Conservation (phyloP, 2,888 invertebrate species). For the Epinotia ramella region DNA sequence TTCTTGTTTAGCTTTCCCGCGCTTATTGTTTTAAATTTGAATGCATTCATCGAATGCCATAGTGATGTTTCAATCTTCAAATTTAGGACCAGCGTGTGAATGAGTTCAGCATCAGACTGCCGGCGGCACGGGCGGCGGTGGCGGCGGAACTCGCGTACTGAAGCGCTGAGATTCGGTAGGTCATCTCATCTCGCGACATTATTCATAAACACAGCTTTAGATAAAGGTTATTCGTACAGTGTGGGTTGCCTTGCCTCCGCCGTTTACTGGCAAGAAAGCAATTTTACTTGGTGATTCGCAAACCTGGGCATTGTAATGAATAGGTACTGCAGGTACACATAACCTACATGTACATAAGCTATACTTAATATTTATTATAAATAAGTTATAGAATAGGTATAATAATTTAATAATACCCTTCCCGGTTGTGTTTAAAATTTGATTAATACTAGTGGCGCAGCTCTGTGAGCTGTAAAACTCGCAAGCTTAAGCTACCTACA, state of each 20-base stretch:
- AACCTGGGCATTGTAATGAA: too few relatives aligned
- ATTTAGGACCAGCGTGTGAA: slow-evolving; percentile 50
- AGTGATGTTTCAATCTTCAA: slow-evolving; percentile 42
- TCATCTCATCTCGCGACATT: slow-evolving; percentile 54
- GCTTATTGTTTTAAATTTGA: slow-evolving; percentile 45
- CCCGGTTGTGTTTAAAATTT: too few relatives aligned
- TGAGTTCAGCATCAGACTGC: slow-evolving; percentile 61
- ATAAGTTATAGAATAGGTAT: too few relatives aligned
- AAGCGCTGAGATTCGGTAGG: slow-evolving; percentile 58
- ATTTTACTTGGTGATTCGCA: not conserved
- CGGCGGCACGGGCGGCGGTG: slow-evolving; percentile 51
- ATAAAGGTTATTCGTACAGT: slow-evolving; percentile 30
- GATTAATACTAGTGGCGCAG: too few relatives aligned
- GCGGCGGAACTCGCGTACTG: slow-evolving; percentile 37
- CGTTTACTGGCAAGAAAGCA: not conserved
- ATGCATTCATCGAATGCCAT: slow-evolving; percentile 38
- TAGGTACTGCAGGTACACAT: too few relatives aligned
- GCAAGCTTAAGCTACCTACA: too few relatives aligned
- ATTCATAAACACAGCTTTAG: slow-evolving; percentile 45
- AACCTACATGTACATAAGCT: too few relatives aligned
- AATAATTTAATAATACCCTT: too few relatives aligned
- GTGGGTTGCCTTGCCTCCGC: slow-evolving; percentile 8
- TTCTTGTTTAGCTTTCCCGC: slow-evolving; percentile 52
- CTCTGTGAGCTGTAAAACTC: too few relatives aligned
- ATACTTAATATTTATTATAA: too few relatives aligned